Evolutionary conservation across 2,113 vertebrate species (phyloP), one percentile per base, ranked within the genome.

Genomic region (Xiphophorus couchianus): DNA sequence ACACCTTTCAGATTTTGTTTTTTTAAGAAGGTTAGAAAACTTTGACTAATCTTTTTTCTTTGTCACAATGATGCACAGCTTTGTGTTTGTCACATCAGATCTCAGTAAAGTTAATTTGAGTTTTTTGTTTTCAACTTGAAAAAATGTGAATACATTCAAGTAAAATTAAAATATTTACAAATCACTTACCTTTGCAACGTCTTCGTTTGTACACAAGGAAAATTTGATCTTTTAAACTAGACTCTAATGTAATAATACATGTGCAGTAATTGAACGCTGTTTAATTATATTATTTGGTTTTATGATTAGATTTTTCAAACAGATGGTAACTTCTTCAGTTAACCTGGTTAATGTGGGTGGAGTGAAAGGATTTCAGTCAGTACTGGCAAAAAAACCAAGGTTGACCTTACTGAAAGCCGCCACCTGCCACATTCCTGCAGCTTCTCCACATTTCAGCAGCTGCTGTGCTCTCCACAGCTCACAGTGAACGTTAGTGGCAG

Each of bases 351-450:
- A 71, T 42, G 69, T 62, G 58, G 54, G n/a, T 54, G 29, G 25
- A 51, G 48, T 54, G 48, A 54, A 58, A 70, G 22, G 69, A 7
- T 61, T 71, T 61, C 51, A 31, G 67, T 69, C 30, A 35, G 60
- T 15, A 35, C 27, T 54, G n/a, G 31, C 3, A n/a, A 61, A 58
- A 58, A 42, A 60, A 31, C 15, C 30, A 15, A 71, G 51, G 30
- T 27, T 17, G 54, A 35, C 68, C 31, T 58, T 51, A 17, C 19
- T 31, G 42, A 51, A 69, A n/a, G 30, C 48, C 3, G 22, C 69
- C 69, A 71, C 51, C 69, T 71, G 54, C 69, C 69, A 61, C 51
- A 58, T 71, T n/a, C n/a, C 54, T 17, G 69, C 51, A 35, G 27
- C 51, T n/a, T 61, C 51, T 37, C 11, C 30, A 28, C 69, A 61